A percentile compares a stretch with the other conserved stretches of the same genome.
Evolutionary conservation across 2,888 invertebrate species (phyloP).

Genomic region (Gisinianus flammeolus): DNA sequence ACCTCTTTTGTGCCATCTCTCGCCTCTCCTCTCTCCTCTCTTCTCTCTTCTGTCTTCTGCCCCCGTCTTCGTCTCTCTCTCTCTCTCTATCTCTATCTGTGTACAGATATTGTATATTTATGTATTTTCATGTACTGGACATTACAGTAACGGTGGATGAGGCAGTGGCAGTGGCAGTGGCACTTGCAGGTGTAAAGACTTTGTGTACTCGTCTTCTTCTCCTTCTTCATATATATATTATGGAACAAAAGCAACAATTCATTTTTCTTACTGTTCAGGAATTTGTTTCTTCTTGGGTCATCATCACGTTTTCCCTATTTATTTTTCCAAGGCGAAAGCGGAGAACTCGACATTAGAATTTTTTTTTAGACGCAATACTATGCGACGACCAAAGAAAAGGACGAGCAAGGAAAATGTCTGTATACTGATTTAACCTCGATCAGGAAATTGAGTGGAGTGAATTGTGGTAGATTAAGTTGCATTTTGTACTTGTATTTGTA

Average conservation of each 20-base stretch:
- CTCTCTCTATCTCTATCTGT: background rate
- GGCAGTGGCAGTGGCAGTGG: conserved; percentile 15
- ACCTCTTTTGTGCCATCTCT: conserved; percentile 4
- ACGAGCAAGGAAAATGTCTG: background rate
- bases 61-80: background rate
- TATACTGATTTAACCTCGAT: conserved; percentile 17
- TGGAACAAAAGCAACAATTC: conserved; percentile 36
- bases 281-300: conserved; percentile 22
- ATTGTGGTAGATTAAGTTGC: too few relatives aligned
- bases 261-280: conserved; percentile 9
- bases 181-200: conserved; percentile 26
- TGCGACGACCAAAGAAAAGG: background rate
- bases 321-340: conserved; percentile 21
- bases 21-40: background rate
- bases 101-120: background rate
- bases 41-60: background rate
- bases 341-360: background rate
- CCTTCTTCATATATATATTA: conserved; percentile 4
- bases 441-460: conserved; percentile 12
- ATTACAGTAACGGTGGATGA: conserved; percentile 3
- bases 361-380: background rate
- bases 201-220: background rate
- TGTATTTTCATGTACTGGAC: background rate
- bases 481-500: too few relatives aligned
- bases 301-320: conserved; percentile 37